Evolutionary conservation across 2,113 vertebrate species (phyloP).

Genomic region (Dolichotis patagonum): DNA sequence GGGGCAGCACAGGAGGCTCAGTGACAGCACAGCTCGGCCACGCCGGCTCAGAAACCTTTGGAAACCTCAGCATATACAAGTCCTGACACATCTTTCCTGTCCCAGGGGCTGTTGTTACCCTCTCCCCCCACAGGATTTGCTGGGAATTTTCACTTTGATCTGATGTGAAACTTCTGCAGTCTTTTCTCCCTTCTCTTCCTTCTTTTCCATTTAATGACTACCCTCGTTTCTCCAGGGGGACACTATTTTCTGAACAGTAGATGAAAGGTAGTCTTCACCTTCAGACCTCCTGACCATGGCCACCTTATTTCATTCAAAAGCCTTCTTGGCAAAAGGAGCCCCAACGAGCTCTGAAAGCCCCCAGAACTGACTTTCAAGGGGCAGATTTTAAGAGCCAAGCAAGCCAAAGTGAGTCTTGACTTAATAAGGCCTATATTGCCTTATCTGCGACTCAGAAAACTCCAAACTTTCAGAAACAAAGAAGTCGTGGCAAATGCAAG

Average conservation of each 20-base stretch:
- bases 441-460: not conserved
- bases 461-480: not conserved
- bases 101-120: fast-evolving
- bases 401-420: not conserved
- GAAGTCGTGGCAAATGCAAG: not conserved
- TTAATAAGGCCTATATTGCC: not conserved
- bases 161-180: too few species aligned
- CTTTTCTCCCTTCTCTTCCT: too few species aligned
- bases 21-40: fast-evolving
- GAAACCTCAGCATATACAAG: fast-evolving
- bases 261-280: not conserved
- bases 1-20: fast-evolving
- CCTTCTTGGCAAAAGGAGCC: not conserved
- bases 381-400: not conserved
- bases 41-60: fast-evolving
- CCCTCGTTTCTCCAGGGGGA: not conserved
- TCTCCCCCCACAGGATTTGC: not conserved
- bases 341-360: not conserved
- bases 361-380: not conserved
- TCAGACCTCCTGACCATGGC: too few species aligned
- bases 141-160: not conserved
- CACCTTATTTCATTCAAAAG: not conserved
- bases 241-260: not conserved
- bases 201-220: not conserved
- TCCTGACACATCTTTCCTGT: not conserved